A percentile compares a stretch with the other conserved stretches of the same genome.
These are phyloP conservation scores for Eupithecia subumbrata DNA, from an alignment of 2,888 invertebrate genomes.

Conservation along the genomic window DNA sequence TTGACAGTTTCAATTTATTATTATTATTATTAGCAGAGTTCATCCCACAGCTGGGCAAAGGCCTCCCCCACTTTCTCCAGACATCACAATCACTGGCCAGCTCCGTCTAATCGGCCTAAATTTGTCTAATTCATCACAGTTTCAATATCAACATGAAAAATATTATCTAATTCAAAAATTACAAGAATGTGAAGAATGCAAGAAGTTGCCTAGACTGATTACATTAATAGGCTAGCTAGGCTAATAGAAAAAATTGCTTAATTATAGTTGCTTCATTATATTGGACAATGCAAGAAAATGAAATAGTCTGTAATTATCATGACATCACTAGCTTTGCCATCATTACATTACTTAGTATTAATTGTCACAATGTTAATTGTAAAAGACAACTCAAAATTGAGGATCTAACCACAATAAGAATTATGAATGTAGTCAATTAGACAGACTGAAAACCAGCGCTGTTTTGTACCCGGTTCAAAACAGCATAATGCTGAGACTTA, in stretches of 20 bases:
- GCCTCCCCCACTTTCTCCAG: no score
- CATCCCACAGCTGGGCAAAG: no score
- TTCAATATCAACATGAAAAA: no score
- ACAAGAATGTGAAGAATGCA: not conserved
- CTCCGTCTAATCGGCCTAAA: no score
- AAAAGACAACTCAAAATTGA: not conserved
- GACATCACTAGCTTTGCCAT: not conserved
- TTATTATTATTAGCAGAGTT: no score
- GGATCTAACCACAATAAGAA: not conserved
- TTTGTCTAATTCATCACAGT: no score
- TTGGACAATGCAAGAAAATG: not conserved
- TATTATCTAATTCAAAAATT: not conserved
- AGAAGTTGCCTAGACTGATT: not conserved
- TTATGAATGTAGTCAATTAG: not conserved
- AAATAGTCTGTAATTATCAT: not conserved
- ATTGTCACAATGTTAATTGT: not conserved
- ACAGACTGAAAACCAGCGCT: no score
- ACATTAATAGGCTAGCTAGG: not conserved
- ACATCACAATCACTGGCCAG: no score
- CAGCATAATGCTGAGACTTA: no score
- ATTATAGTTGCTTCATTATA: not conserved
- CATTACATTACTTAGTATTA: not conserved
- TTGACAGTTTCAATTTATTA: no score
- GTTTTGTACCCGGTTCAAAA: no score
- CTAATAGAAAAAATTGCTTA: not conserved